Evolutionary conservation across 64 coral and sea anemone species (phyloP).

Genomic region (Actinia tenebrosa): DNA sequence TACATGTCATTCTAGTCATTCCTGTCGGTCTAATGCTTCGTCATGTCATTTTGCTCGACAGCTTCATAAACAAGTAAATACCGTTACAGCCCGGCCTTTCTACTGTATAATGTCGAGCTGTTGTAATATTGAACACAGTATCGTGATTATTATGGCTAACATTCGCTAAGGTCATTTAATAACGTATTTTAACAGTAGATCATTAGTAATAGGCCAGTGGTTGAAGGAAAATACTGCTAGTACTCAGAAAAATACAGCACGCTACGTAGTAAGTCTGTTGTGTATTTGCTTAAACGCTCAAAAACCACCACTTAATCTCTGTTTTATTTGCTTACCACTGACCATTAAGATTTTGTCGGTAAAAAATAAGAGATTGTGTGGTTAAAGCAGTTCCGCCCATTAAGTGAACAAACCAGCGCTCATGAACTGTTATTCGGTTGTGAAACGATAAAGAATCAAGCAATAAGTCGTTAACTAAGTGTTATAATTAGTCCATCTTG

Average conservation of each 20-base stretch:
- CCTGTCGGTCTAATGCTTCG: not conserved
- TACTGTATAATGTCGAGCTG: not conserved
- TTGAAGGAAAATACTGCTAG: not conserved
- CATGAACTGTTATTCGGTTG: not conserved
- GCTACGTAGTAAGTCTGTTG: not conserved
- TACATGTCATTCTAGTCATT: not conserved
- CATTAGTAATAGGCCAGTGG: not conserved
- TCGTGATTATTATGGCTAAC: not conserved
- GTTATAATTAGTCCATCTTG: not conserved
- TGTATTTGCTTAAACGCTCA: not conserved
- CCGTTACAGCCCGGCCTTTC: not conserved
- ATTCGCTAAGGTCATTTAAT: not conserved
- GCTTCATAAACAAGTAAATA: not conserved
- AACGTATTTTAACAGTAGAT: not conserved
- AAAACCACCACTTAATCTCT: not conserved
- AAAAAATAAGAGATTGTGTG: conserved; percentile 9
- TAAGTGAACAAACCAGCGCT: not conserved
- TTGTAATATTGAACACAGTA: not conserved
- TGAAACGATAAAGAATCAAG: not conserved
- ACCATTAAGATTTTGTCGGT: not conserved
- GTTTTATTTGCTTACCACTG: conserved; percentile 3
- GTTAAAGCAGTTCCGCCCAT: conserved; percentile 17
- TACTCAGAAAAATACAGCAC: not conserved
- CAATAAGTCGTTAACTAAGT: not conserved
- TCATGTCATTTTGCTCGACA: conserved; percentile 6